phyloP scores from a whole-genome alignment of 2,113 vertebrate species.

The Indri indri region DNA sequence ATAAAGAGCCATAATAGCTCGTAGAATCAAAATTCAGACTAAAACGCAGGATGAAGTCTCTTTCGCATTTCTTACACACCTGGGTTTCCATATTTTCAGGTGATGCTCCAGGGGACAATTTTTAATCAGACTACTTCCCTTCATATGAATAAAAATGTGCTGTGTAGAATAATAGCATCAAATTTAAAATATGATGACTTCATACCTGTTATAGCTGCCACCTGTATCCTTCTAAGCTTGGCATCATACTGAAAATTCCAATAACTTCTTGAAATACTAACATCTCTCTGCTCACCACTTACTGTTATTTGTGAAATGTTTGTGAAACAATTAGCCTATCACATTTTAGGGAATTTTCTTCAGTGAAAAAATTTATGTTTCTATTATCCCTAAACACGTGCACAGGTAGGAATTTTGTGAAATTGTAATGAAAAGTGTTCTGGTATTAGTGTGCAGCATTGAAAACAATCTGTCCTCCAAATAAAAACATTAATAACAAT shows the following conservation, averaged over 20 bases:
- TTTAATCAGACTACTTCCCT: constrained; percentile 47
- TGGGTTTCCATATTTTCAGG: background rate
- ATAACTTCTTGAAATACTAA: constrained; percentile 47
- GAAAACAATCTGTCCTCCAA: constrained; percentile 35
- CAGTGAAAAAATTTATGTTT: constrained; percentile 11
- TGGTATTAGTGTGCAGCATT: background rate
- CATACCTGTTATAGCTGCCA: background rate
- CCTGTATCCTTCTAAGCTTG: background rate
- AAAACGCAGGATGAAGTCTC: background rate
- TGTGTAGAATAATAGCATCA: constrained; percentile 10
- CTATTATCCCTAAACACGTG: background rate
- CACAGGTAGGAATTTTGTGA: background rate
- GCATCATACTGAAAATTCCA: background rate
- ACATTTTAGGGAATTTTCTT: constrained; percentile 30
- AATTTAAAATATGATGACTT: constrained; percentile 34
- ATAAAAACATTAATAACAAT: background rate
- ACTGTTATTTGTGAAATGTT: constrained; percentile 21
- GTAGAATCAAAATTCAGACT: background rate
- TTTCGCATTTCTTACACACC: background rate
- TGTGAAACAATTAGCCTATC: background rate
- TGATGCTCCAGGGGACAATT: background rate
- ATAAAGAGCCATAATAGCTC: background rate
- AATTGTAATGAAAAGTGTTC: background rate
- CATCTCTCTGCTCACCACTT: constrained; percentile 38
- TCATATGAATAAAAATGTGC: constrained; percentile 15